phyloP scores from a whole-genome alignment of 2,113 vertebrate genomes.

The Thalassarche chlororhynchos region DNA sequence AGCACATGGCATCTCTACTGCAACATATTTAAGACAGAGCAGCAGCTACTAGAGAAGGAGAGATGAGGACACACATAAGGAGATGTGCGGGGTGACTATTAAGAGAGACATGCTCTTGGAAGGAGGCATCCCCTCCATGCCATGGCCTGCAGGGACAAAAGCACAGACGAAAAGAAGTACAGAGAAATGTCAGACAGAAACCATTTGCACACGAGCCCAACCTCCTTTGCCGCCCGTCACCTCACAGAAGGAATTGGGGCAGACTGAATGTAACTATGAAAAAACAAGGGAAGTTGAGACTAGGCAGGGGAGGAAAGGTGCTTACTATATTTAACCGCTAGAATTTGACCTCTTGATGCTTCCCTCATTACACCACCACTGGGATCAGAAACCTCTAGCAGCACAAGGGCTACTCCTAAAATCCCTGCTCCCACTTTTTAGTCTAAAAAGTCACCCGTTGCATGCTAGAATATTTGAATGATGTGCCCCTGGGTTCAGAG shows the following conservation, averaged over 20 bases:
- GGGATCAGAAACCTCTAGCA: neutral
- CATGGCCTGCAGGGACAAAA: neutral
- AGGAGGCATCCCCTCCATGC: neutral
- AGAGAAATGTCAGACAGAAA: neutral
- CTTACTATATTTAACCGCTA: neutral
- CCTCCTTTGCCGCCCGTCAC: neutral
- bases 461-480: neutral
- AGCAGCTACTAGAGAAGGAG: neutral
- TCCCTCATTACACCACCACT: neutral
- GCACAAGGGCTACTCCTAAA: neutral
- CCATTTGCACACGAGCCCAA: neutral
- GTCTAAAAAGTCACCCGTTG: neutral
- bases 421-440: neutral
- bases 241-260: neutral
- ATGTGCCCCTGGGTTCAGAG: neutral
- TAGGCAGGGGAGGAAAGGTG: neutral
- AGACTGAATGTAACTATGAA: neutral
- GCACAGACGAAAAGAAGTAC: neutral
- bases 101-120: neutral
- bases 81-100: fast-evolving
- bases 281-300: neutral
- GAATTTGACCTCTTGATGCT: neutral
- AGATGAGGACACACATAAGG: neutral
- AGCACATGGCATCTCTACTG: neutral
- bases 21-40: neutral